Conservation (phyloP, 1,140 invertebrate genomes). For the Neotoxoptera formosana region DNA sequence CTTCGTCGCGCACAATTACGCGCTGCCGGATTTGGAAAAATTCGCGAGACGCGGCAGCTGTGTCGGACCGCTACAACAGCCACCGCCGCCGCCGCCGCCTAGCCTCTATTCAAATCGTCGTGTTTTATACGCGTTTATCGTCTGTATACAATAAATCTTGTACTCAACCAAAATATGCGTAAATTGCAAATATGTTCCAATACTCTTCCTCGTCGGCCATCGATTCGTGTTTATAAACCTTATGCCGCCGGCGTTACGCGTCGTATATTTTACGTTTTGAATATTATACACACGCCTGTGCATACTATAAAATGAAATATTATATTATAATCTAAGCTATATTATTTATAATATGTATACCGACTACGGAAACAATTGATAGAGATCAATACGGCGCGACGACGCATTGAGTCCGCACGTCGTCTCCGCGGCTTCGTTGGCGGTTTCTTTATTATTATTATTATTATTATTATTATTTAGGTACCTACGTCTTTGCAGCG, state of each 20-base stretch:
- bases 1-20: slow-evolving; percentile 20
- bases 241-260: background rate
- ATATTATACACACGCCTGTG: background rate
- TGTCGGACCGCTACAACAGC: background rate
- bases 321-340: background rate
- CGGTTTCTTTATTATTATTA: background rate
- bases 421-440: background rate
- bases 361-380: background rate
- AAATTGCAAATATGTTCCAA: background rate
- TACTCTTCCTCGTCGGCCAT: background rate
- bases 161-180: background rate
- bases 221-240: background rate
- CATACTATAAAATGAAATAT: background rate
- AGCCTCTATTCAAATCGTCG: background rate
- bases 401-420: background rate
- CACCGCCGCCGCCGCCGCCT: background rate
- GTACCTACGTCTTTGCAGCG: background rate
- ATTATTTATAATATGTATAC: background rate
- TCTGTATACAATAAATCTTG: background rate
- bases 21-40: background rate
- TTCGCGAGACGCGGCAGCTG: background rate
- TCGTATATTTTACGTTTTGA: background rate
- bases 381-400: background rate
- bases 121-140: background rate
- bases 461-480: background rate